phyloP scores from a whole-genome alignment of 1,140 invertebrate species.

The Drosophila seguyi region DNA sequence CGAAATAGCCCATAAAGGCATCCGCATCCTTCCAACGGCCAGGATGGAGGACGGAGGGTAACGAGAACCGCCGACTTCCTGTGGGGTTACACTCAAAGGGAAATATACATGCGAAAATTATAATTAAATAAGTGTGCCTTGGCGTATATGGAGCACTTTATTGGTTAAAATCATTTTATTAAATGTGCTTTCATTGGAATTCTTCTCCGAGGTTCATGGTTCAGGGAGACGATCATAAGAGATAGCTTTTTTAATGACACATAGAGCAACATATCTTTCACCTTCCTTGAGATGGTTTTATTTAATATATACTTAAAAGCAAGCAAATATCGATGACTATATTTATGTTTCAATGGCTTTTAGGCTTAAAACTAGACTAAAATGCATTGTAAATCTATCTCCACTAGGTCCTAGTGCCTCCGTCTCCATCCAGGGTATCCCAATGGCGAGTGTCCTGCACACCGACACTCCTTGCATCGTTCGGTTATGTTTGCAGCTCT shows the following conservation, averaged over 20 bases:
- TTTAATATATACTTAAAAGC: neutral
- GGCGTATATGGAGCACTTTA: neutral
- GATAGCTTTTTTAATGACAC: too few relatives aligned
- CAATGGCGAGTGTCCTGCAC: neutral
- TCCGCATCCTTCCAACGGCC: slow-evolving; percentile 2
- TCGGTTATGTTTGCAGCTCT: slow-evolving; percentile 34
- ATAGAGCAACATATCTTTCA: too few relatives aligned
- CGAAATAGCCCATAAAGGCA: slow-evolving; percentile 19
- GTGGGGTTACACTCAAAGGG: neutral
- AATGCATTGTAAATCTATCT: neutral
- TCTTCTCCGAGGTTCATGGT: neutral
- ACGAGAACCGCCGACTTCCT: neutral
- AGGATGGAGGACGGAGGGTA: neutral
- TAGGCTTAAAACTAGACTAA: neutral
- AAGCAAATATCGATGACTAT: neutral
- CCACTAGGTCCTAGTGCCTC: neutral
- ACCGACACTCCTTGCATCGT: neutral
- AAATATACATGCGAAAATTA: neutral
- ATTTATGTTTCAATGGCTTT: neutral
- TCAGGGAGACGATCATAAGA: neutral
- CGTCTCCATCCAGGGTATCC: slow-evolving; percentile 11
- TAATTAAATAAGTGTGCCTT: neutral
- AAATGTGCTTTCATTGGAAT: neutral
- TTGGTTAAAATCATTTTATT: neutral
- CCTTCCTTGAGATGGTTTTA: too few relatives aligned